A percentile compares a stretch with the other conserved stretches of the same genome.
Conservation (phyloP, 2,113 vertebrate genomes). For the Geococcyx californianus region DNA sequence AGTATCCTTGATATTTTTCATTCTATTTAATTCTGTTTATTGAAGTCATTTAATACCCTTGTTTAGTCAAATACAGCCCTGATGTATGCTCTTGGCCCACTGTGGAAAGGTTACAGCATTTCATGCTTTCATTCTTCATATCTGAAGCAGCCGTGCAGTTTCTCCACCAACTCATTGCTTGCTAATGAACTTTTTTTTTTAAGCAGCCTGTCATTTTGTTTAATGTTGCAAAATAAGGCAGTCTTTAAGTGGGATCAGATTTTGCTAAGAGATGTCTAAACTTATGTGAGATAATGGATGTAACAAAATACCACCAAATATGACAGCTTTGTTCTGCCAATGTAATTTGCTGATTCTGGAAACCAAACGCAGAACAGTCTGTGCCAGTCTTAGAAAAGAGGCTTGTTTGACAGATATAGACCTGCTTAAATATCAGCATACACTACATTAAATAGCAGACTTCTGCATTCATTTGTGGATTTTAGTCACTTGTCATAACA, state of each 20-base stretch:
- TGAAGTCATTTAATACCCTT: slow-evolving; percentile 49
- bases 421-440: slow-evolving; percentile 56
- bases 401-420: slow-evolving; percentile 64
- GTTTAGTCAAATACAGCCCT: slow-evolving; percentile 16
- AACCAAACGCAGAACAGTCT: slow-evolving; percentile 68
- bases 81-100: slow-evolving; percentile 32
- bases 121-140: slow-evolving; percentile 51
- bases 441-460: slow-evolving; percentile 50
- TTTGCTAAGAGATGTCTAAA: slow-evolving; percentile 78
- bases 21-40: slow-evolving; percentile 59
- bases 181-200: slow-evolving; percentile 67
- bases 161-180: slow-evolving; percentile 62
- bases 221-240: slow-evolving; percentile 77
- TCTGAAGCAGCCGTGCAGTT: slow-evolving; percentile 45
- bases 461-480: slow-evolving; percentile 38
- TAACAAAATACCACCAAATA: slow-evolving; percentile 75
- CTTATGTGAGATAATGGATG: slow-evolving; percentile 79
- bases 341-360: slow-evolving; percentile 74
- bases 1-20: slow-evolving; percentile 31
- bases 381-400: slow-evolving; percentile 66
- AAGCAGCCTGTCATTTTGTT: slow-evolving; percentile 76
- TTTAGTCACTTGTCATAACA: slow-evolving; percentile 55
- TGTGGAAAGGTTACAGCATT: slow-evolving; percentile 39
- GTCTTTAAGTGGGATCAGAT: slow-evolving; percentile 76
- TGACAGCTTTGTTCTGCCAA: slow-evolving; percentile 78